A percentile compares a stretch with the other conserved stretches of the same genome.
These are phyloP conservation scores for Rana temporaria DNA, from an alignment of 2,113 vertebrate species.

Conservation along the genomic window DNA sequence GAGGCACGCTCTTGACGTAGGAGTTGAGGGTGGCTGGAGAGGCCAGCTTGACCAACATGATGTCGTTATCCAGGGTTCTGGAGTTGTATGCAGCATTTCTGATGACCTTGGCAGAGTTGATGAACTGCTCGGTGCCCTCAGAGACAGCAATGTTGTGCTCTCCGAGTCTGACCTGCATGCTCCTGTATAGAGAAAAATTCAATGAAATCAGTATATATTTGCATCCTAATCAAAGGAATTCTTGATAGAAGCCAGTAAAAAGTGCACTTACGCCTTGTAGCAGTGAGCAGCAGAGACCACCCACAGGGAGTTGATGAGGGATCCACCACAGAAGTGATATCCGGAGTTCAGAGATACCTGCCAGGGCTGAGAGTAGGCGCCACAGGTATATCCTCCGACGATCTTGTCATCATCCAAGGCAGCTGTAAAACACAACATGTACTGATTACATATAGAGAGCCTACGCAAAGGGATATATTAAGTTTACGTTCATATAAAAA, in stretches of 20 bases:
- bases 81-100: constrained; percentile 66
- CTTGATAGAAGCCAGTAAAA: too few species aligned
- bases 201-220: neutral
- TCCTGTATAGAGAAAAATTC: constrained; percentile 14
- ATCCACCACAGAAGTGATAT: constrained; percentile 70
- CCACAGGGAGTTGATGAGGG: constrained; percentile 69
- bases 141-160: constrained; percentile 37
- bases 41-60: too few species aligned
- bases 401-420: constrained; percentile 72
- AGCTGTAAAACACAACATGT: constrained; percentile 7
- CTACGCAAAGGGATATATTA: too few species aligned
- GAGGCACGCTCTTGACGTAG: constrained; percentile 67
- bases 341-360: constrained; percentile 14
- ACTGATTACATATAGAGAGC: too few species aligned
- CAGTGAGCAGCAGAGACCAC: constrained; percentile 80
- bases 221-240: too few species aligned
- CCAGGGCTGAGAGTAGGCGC: constrained; percentile 70
- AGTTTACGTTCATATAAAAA: too few species aligned
- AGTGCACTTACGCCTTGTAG: constrained; percentile 69
- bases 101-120: constrained; percentile 68
- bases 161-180: constrained; percentile 60
- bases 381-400: constrained; percentile 75
- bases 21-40: constrained; percentile 66
- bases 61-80: constrained; percentile 1
- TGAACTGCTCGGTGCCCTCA: constrained; percentile 78